Percentiles rank a stretch among this genome's conserved stretches.
These are phyloP conservation scores for Gallinago undulata DNA, from an alignment of 2,113 vertebrate genomes.

Conservation along the genomic window DNA sequence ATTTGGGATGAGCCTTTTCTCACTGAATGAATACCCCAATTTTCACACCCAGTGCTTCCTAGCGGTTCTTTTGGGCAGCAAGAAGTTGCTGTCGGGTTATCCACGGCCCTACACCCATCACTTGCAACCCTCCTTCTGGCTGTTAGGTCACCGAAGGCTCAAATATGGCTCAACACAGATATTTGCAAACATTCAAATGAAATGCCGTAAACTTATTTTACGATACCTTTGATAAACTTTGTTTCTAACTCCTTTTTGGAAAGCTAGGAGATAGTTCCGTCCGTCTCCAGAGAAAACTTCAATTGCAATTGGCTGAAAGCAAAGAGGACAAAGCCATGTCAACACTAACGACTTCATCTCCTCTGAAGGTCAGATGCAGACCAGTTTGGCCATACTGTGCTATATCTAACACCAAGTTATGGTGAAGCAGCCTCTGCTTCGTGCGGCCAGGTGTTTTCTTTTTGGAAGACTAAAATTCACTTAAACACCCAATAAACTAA, in stretches of 20 bases:
- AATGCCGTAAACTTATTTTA: not conserved
- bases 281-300: constrained; percentile 99
- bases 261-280: constrained; percentile 94
- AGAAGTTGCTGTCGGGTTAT: not conserved
- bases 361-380: not conserved
- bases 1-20: fast-evolving
- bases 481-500: not conserved
- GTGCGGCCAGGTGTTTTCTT: not conserved
- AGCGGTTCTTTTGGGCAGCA: not conserved
- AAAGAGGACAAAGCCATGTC: not conserved
- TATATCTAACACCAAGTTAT: not conserved
- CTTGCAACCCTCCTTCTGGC: not conserved
- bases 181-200: not conserved
- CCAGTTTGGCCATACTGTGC: not conserved
- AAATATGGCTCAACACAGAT: not conserved
- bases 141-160: not conserved
- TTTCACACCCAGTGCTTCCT: not conserved
- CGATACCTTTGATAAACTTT: constrained; percentile 98
- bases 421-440: not conserved
- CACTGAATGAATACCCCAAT: fast-evolving
- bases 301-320: constrained; percentile 90
- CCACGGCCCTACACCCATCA: not conserved
- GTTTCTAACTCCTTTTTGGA: constrained; percentile 97
- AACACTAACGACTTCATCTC: not conserved
- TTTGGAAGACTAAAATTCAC: not conserved